A percentile compares a stretch with the other conserved stretches of the same genome.
These are phyloP conservation scores for Drosophila navojoa DNA, from an alignment of 1,140 invertebrate genomes.

Conservation along the genomic window DNA sequence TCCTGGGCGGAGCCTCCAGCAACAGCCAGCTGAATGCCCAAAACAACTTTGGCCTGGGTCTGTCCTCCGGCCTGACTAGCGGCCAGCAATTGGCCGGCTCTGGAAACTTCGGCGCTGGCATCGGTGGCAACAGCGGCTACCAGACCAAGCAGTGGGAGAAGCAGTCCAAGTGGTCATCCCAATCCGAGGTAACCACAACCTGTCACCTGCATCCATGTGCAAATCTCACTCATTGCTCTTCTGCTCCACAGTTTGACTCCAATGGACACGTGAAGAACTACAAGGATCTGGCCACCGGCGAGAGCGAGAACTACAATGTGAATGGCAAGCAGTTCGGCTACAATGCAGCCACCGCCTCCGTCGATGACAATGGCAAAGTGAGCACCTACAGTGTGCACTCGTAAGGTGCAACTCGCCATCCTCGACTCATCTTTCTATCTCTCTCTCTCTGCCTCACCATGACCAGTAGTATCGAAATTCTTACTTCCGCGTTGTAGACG, in stretches of 20 bases:
- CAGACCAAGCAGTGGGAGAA: conserved; percentile 83
- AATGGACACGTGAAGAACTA: conserved; percentile 76
- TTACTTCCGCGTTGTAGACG: conserved; percentile 2
- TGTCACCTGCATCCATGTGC: neutral
- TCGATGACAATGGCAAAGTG: conserved; percentile 82
- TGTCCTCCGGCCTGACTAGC: conserved; percentile 18
- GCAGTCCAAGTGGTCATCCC: conserved; percentile 83
- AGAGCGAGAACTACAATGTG: conserved; percentile 74
- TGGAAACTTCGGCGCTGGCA: conserved; percentile 48
- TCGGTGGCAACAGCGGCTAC: conserved; percentile 49
- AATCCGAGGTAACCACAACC: conserved; percentile 65
- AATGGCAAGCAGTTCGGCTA: conserved; percentile 77
- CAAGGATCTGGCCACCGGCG: conserved; percentile 81
- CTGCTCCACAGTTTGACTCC: conserved; percentile 55
- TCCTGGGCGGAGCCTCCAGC: conserved; percentile 44
- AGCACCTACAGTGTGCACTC: conserved; percentile 82
- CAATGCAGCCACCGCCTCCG: conserved; percentile 78
- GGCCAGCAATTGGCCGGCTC: conserved; percentile 34
- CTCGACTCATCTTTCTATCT: neutral
- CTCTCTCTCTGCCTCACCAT: neutral
- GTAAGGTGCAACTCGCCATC: conserved; percentile 40
- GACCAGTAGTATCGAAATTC: conserved; percentile 7
- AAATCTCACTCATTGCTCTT: neutral
- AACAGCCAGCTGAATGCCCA: conserved; percentile 47
- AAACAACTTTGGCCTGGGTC: conserved; percentile 35